A percentile compares a stretch with the other conserved stretches of the same genome.
Conservation (phyloP, 2,888 invertebrate genomes). For the Actias luna region DNA sequence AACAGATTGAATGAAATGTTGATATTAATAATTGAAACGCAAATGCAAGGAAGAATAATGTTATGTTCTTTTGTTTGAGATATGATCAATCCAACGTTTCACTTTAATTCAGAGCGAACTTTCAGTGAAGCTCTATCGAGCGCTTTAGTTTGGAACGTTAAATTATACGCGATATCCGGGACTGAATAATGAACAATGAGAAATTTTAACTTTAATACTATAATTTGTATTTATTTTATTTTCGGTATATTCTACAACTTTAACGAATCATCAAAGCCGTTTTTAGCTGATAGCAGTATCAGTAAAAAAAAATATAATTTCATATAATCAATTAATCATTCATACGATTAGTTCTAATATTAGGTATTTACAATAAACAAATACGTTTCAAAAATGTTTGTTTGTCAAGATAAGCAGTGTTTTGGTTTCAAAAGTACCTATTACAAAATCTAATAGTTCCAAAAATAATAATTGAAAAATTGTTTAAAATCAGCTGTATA, state of each 20-base stretch:
- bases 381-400: no score
- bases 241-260: not conserved
- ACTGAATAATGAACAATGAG: not conserved
- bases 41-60: not conserved
- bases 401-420: no score
- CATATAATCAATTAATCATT: no score
- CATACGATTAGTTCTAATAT: no score
- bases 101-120: slow-evolving; percentile 7
- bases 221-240: not conserved
- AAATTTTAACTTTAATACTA: not conserved
- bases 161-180: slow-evolving; percentile 1
- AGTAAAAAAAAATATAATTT: not conserved
- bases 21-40: not conserved
- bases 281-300: not conserved
- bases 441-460: no score
- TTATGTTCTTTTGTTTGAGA: slow-evolving; percentile 1
- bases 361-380: no score
- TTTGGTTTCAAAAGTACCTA: no score
- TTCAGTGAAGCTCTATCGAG: not conserved
- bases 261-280: not conserved
- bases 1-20: not conserved
- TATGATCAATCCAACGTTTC: slow-evolving; percentile 4
- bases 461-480: no score
- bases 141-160: slow-evolving; percentile 1
- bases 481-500: no score